A percentile compares a stretch with the other conserved stretches of the same genome.
Conservation (phyloP, 2,888 invertebrate genomes). For the Callyntrura guangdongensis region DNA sequence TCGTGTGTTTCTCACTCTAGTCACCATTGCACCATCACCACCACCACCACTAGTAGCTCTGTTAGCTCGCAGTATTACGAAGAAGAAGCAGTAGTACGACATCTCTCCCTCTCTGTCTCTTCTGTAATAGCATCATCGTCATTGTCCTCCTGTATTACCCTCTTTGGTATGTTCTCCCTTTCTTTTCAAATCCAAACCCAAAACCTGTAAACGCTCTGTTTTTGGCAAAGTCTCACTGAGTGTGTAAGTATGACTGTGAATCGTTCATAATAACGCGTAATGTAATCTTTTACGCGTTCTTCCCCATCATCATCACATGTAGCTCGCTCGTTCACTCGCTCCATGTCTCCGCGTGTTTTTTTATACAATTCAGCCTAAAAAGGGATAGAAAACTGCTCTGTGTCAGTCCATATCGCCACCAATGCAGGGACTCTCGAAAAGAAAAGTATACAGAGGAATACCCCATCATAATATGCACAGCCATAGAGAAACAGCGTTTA, state of each 20-base stretch:
- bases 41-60: too few relatives aligned
- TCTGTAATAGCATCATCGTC: background rate
- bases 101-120: constrained; percentile 15
- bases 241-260: constrained; percentile 6
- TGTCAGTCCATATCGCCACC: background rate
- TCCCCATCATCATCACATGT: background rate
- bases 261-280: constrained; percentile 43
- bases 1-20: too few relatives aligned
- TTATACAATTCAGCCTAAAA: background rate
- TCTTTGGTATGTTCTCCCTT: background rate
- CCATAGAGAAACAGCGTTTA: too few relatives aligned
- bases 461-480: too few relatives aligned
- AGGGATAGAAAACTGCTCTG: background rate
- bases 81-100: background rate
- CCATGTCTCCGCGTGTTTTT: too few relatives aligned
- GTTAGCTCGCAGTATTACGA: too few relatives aligned
- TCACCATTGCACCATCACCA: too few relatives aligned
- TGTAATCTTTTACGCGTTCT: constrained; percentile 46
- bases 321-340: too few relatives aligned
- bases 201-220: background rate
- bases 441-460: too few relatives aligned
- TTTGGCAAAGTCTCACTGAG: background rate
- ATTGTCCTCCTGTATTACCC: background rate
- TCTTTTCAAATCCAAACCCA: background rate
- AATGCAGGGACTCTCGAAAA: background rate